phyloP scores from a whole-genome alignment of 2,797 vertebrate species.

The Poeciliopsis gracilis region DNA sequence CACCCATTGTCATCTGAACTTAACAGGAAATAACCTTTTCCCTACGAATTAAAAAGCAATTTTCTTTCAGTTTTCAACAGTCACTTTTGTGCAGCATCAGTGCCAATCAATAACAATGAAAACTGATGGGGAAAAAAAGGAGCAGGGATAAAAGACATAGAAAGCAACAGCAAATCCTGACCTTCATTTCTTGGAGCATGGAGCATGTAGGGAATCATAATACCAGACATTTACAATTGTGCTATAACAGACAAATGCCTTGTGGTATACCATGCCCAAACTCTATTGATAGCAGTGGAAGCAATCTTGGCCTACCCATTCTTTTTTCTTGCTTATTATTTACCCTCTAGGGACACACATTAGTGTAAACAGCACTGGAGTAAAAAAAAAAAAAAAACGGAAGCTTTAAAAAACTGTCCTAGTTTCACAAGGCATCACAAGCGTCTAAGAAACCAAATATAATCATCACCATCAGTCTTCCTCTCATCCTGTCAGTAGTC shows the following conservation, averaged over 20 bases:
- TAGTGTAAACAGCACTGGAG: constrained; percentile 88
- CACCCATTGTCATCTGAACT: constrained; percentile 35
- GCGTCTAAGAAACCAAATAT: constrained; percentile 70
- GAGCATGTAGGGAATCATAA: constrained; percentile 31
- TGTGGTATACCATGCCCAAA: constrained; percentile 83
- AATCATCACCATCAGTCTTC: constrained; percentile 59
- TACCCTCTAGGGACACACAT: constrained; percentile 86
- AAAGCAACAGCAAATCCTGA: constrained; percentile 15
- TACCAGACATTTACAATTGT: constrained; percentile 35
- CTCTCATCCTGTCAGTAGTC: constrained; percentile 48
- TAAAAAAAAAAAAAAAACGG: constrained; percentile 49
- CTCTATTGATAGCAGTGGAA: constrained; percentile 86
- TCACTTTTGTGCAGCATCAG: constrained; percentile 50
- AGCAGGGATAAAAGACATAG: constrained; percentile 15
- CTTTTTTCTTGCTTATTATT: constrained; percentile 64
- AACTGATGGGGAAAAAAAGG: constrained; percentile 48
- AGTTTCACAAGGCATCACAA: constrained; percentile 72
- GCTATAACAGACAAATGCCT: constrained; percentile 79
- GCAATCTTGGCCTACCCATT: constrained; percentile 81
- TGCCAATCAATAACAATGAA: constrained; percentile 73
- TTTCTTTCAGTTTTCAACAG: constrained; percentile 47
- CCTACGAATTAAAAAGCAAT: constrained; percentile 53
- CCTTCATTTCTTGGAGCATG: constrained; percentile 32
- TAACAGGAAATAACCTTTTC: constrained; percentile 44
- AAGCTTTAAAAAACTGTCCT: constrained; percentile 73